phyloP scores from a whole-genome alignment of 2,113 vertebrate genomes.

The Nipponia nippon region DNA sequence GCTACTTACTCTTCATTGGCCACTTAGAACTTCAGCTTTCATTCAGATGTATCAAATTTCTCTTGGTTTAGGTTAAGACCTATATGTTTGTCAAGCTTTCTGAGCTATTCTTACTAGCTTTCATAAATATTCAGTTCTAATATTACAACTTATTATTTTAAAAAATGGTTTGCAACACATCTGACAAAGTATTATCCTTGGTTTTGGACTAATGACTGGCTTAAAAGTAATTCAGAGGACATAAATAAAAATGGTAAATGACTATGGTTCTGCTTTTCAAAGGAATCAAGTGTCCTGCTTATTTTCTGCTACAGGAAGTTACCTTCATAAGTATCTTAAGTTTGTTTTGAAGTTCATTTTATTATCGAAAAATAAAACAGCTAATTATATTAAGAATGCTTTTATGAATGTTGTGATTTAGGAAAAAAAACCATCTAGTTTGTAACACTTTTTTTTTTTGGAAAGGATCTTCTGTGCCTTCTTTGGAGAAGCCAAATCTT shows the following conservation, averaged over 20 bases:
- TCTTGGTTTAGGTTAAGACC: neutral
- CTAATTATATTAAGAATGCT: neutral
- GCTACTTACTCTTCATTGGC: neutral
- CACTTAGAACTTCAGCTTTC: neutral
- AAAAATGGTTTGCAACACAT: neutral
- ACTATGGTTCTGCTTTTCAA: constrained; percentile 4
- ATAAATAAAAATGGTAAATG: neutral
- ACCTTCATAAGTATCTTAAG: neutral
- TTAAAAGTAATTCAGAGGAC: neutral
- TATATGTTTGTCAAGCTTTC: neutral
- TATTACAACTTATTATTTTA: neutral
- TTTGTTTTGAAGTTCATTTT: neutral
- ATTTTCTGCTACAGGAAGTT: neutral
- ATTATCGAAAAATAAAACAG: neutral
- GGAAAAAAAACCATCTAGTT: neutral
- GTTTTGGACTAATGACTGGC: neutral
- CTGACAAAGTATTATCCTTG: neutral
- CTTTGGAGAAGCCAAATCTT: neutral
- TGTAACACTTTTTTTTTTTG: neutral
- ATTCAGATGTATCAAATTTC: neutral
- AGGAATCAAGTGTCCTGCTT: neutral
- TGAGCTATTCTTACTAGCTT: constrained; percentile 6
- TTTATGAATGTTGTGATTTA: neutral
- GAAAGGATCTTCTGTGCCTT: neutral
- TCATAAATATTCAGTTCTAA: neutral